Evolutionary conservation across 2,888 invertebrate species (phyloP), one percentile per base, ranked within the genome.

Genomic region (Apomyelois bistriatella): DNA sequence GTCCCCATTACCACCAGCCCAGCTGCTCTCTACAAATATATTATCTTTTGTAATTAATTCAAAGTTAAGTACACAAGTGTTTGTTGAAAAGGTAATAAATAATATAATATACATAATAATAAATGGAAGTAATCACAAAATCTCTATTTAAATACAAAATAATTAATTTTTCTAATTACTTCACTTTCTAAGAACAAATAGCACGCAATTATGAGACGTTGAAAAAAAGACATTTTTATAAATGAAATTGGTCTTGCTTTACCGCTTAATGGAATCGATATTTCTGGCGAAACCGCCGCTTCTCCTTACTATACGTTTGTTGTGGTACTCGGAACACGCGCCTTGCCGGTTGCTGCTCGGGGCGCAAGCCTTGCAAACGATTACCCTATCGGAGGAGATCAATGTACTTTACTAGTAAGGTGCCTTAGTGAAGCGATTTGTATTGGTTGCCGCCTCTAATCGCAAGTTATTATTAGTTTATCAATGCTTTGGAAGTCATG

Each of bases 271-370:
- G 49, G 51, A 53, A 57, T 38, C 50, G 41, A 54, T 50, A 61
- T 59, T 66, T 65, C 66, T 59, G 54, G 53, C 53, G 56, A 65
- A 64, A 55, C 54, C 42, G 40, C 17, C 59, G 55, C 57, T 64
- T 65, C 66, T 43, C 62, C 56, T 61, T 59, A 66, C 57, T 52
- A 48, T 58, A 53, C 64, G 63, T 66, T 62, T 68, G 66, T 66
- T 61, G 59, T 62, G 59, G 66, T 70, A 66, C 63, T 62, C 58
- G 66, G 70, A 52, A 22, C 5, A 51, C 35, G n/a, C 22, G 40
- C 22, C n/a, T 13, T 28, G 42, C 13, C 8, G 43, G 17, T n/a
- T 17, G 41, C 17, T 41, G 41, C 22, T 8, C 8, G 3, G 17
- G 15, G 38, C 7, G n/a, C 9, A 7, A 12, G 49, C 17, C 38